Percentiles rank a stretch among this genome's conserved stretches.
These are phyloP conservation scores for Aspidoscelis tigris DNA, from an alignment of 2,113 vertebrate genomes.

Conservation along the genomic window DNA sequence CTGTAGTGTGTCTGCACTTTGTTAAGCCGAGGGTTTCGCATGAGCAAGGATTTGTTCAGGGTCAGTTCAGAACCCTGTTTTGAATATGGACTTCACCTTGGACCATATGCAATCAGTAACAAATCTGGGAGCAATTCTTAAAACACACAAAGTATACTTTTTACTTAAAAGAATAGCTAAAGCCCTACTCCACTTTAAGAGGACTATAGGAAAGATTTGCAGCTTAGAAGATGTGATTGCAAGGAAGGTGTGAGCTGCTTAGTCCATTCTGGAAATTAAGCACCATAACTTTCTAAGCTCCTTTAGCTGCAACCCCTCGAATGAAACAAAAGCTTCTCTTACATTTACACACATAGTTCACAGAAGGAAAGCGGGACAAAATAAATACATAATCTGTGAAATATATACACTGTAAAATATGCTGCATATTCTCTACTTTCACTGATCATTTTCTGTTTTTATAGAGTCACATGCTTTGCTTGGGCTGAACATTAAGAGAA, in stretches of 20 bases:
- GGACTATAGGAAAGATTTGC: neutral
- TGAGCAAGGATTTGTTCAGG: neutral
- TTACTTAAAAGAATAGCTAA: neutral
- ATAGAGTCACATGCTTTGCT: neutral
- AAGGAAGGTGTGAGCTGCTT: neutral
- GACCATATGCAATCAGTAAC: neutral
- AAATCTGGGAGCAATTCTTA: neutral
- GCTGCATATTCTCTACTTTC: neutral
- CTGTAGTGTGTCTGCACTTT: too few relatives aligned
- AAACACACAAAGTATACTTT: neutral
- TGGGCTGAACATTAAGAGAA: neutral
- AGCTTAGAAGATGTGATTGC: neutral
- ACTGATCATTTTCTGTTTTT: neutral
- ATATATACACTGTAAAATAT: neutral
- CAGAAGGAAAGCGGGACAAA: neutral
- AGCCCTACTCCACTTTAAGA: neutral
- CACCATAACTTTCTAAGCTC: neutral
- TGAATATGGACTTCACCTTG: neutral
- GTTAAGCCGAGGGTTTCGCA: neutral
- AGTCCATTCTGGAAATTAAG: neutral
- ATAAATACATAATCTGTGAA: neutral
- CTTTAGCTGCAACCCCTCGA: neutral
- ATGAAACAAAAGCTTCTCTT: neutral
- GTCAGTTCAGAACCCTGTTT: neutral
- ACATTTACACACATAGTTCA: neutral